phyloP scores from a whole-genome alignment of 30 jellyfish, hydroid and myxozoan species.

The Chironex yamaguchii region DNA sequence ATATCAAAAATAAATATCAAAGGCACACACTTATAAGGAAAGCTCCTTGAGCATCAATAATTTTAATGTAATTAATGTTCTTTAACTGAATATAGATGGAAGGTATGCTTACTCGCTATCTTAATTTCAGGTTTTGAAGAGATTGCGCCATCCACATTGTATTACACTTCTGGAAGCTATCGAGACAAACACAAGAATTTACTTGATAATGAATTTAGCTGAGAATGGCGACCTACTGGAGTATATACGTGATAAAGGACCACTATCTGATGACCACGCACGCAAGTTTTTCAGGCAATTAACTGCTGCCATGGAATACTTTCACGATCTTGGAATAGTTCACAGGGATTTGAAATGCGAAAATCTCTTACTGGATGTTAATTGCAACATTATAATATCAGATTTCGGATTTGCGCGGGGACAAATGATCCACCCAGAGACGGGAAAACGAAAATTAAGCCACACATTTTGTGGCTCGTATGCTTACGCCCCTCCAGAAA shows the following conservation, averaged over 20 bases:
- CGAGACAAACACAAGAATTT: constrained; percentile 93
- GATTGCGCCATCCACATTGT: constrained; percentile 89
- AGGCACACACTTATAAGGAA: too few relatives aligned
- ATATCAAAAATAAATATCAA: too few relatives aligned
- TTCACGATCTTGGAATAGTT: constrained; percentile 91
- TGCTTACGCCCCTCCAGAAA: constrained; percentile 99
- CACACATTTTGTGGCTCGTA: constrained; percentile 99
- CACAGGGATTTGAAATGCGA: constrained; percentile 98
- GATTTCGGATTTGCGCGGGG: constrained; percentile 98
- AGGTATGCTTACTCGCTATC: background rate
- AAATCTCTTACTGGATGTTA: constrained; percentile 85
- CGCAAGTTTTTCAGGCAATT: constrained; percentile 83
- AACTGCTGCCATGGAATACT: constrained; percentile 87
- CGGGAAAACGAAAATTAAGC: constrained; percentile 85
- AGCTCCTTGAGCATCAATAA: too few relatives aligned
- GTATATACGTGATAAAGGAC: constrained; percentile 92
- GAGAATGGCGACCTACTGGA: constrained; percentile 98
- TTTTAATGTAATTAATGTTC: too few relatives aligned
- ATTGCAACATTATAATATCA: constrained; percentile 80
- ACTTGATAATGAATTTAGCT: constrained; percentile 95
- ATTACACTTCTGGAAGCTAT: constrained; percentile 96
- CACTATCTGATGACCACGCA: constrained; percentile 91
- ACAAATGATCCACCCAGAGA: constrained; percentile 89
- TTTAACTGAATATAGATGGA: too few relatives aligned
- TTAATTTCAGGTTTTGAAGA: constrained; percentile 66